Base-by-base conservation (phyloP, 2,113 vertebrate species). In the Elaphurus davidianus region DNA sequence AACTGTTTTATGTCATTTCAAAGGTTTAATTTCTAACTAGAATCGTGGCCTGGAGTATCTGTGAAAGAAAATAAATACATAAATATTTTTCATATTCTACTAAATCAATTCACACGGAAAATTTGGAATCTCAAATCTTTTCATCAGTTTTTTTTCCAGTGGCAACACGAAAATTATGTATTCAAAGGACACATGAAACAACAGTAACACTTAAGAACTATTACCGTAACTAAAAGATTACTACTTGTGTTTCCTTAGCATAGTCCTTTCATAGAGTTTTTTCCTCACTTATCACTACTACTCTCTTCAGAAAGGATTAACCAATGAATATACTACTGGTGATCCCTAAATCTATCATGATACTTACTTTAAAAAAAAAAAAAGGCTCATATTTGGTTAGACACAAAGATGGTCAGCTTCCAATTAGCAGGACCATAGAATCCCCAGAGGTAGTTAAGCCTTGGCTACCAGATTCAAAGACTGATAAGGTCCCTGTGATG, bases 1-100 rank as follows among this genome's bases (percentile, higher is more conserved):
- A 88, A 54, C 3, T 71, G 11, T 62, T 84, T 62, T 91, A 67
- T 27, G 25, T 79, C 71, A 94, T 94, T 96, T 90, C 43, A 91
- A 95, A 95, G 30, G 25, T 87, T 96, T 86, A 43, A 89, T 95
- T 93, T 91, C 92, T 50, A 91, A 5, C 33, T 88, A 83, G 62
- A 82, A 94, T 59, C 40, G 43, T 96, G 85, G 96, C 71, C 81
- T 93, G 85, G 91, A 97, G 97, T 97, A 91, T 90, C 97, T 97
- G 76, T 98, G 96, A 98, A 98, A 98, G 87, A 97, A 99, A 98
- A 98, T 97, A 98, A 27, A 96, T 43, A 2, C 62, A 97, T 92
- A 86, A 96, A 90, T 95, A 98, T 90, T 97, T 98, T 93, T 95
- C 96, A 95, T 96, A 85, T 50, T 98, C 91, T 97, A 98, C 76